These are phyloP conservation scores for Nasonia vitripennis DNA, from an alignment of 1,140 invertebrate species.

Conservation along the genomic window DNA sequence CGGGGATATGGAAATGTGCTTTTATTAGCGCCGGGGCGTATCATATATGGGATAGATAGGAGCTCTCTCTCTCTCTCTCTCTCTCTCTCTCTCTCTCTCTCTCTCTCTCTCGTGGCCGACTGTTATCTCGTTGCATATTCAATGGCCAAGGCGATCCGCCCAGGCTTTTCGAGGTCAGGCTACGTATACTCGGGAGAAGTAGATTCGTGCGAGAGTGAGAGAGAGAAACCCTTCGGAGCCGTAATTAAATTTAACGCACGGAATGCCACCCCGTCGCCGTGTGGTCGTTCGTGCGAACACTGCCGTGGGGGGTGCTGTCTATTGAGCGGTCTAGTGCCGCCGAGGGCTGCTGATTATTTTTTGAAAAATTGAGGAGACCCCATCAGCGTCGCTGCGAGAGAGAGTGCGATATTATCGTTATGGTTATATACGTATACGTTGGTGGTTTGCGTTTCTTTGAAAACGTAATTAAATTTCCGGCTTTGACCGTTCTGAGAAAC, in stretches of 20 bases:
- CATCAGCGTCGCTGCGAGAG: background rate
- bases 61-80: background rate
- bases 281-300: background rate
- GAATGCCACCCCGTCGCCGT: background rate
- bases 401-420: too few species aligned
- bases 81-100: too few species aligned
- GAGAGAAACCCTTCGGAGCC: slow-evolving; percentile 37
- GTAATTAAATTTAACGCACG: slow-evolving; percentile 49
- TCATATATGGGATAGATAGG: background rate
- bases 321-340: background rate
- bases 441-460: too few species aligned
- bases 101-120: background rate
- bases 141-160: slow-evolving; percentile 36
- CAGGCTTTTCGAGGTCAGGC: slow-evolving; percentile 29
- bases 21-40: slow-evolving; percentile 13
- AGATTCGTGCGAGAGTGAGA: slow-evolving; percentile 23
- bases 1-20: slow-evolving; percentile 6
- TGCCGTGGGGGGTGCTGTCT: background rate
- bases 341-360: background rate
- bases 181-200: background rate
- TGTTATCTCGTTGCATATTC: slow-evolving; percentile 50
- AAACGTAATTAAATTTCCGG: too few species aligned
- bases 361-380: background rate
- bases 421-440: too few species aligned
- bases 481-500: too few species aligned